Percentiles rank a stretch among this genome's conserved stretches.
Evolutionary conservation across 2,797 vertebrate genomes (phyloP).

Genomic region (Melanotaenia pygmaea): DNA sequence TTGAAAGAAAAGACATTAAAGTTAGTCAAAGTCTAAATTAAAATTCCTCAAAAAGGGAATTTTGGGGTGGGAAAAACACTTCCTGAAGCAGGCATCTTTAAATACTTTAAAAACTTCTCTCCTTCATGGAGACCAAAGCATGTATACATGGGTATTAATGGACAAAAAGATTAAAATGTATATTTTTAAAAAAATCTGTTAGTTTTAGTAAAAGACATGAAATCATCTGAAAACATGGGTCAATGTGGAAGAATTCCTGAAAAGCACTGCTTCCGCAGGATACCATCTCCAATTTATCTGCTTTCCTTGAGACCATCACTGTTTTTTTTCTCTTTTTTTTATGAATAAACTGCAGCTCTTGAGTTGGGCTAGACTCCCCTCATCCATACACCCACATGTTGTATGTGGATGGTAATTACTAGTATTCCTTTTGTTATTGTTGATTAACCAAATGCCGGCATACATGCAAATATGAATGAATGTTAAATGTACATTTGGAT

Average conservation of each 20-base stretch:
- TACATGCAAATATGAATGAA: background rate
- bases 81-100: constrained; percentile 7
- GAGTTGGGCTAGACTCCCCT: background rate
- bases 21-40: constrained; percentile 19
- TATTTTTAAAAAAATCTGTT: background rate
- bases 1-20: background rate
- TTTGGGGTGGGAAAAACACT: background rate
- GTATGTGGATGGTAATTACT: background rate
- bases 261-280: constrained; percentile 62
- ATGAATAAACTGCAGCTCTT: constrained; percentile 74
- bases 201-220: background rate
- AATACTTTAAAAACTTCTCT: constrained; percentile 10
- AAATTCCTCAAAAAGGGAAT: constrained; percentile 8
- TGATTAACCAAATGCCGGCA: constrained; percentile 7
- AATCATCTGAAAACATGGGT: constrained; percentile 13
- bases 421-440: background rate
- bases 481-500: background rate
- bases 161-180: background rate
- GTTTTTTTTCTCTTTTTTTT: constrained; percentile 13
- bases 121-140: background rate
- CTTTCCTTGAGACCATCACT: background rate
- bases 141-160: background rate
- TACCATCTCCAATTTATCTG: constrained; percentile 7
- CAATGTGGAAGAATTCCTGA: constrained; percentile 32
- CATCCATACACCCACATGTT: background rate